Evolutionary conservation across 2,888 invertebrate genomes (phyloP).

Genomic region (Litoditis marina): DNA sequence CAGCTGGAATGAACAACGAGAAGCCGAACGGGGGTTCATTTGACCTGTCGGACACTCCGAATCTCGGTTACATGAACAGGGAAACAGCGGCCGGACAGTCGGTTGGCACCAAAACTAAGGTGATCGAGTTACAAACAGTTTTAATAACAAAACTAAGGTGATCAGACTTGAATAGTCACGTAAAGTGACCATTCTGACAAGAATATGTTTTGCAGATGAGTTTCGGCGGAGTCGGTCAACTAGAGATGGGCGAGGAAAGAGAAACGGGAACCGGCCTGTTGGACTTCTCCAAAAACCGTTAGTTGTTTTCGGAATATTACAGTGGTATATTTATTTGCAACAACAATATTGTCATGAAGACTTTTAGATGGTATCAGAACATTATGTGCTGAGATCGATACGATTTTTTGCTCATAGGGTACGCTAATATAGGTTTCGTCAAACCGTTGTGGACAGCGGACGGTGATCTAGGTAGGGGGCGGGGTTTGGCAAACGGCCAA

Average conservation of each 20-base stretch:
- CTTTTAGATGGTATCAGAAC: too few species aligned
- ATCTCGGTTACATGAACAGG: constrained; percentile 49
- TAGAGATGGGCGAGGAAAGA: constrained; percentile 30
- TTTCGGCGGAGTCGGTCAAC: constrained; percentile 26
- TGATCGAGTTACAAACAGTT: constrained; percentile 9
- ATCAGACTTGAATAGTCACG: background rate
- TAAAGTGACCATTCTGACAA: too few species aligned
- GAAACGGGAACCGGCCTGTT: constrained; percentile 46
- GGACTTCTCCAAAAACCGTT: constrained; percentile 42
- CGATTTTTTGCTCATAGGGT: too few species aligned
- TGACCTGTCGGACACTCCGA: constrained; percentile 39
- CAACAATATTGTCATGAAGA: too few species aligned
- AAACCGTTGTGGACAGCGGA: too few species aligned
- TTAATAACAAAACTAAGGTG: background rate
- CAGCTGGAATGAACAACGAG: constrained; percentile 23
- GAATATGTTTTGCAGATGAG: constrained; percentile 25
- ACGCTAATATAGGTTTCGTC: too few species aligned
- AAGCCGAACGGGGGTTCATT: constrained; percentile 43
- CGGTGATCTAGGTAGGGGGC: too few species aligned
- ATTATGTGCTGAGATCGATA: too few species aligned
- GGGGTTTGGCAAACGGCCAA: too few species aligned
- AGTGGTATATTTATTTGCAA: too few species aligned
- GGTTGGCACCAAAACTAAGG: constrained; percentile 18
- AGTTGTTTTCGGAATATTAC: too few species aligned
- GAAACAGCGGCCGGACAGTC: constrained; percentile 38